Conservation (phyloP, 2,888 invertebrate species). For the Labia minor region DNA sequence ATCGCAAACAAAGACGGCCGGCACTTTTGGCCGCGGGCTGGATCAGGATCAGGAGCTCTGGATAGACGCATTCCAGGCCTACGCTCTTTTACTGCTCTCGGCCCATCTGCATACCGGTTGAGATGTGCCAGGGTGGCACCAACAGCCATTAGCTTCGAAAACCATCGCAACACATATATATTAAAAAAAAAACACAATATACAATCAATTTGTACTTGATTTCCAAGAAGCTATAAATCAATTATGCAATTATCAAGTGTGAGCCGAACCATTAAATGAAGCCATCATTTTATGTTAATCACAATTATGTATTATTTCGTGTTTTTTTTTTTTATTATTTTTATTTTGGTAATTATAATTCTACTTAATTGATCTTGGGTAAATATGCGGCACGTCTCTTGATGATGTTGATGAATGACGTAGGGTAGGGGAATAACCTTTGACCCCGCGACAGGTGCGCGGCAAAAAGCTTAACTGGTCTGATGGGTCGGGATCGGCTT, state of each 20-base stretch:
- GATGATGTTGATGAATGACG: not conserved
- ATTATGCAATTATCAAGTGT: not conserved
- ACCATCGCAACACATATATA: not conserved
- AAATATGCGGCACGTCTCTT: too few relatives aligned
- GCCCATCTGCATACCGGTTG: not conserved
- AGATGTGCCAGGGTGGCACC: not conserved
- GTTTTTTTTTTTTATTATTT: not conserved
- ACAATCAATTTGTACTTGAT: slow-evolving; percentile 8
- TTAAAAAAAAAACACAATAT: not conserved
- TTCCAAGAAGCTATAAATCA: not conserved
- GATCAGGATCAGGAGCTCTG: slow-evolving; percentile 13
- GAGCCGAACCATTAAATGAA: not conserved
- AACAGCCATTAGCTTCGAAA: not conserved
- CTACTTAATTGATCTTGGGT: not conserved
- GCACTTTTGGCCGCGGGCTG: not conserved
- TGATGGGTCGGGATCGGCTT: not conserved
- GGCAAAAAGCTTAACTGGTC: not conserved
- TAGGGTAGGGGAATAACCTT: slow-evolving; percentile 2
- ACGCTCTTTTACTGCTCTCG: not conserved
- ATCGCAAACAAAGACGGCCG: not conserved
- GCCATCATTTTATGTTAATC: slow-evolving; percentile 7
- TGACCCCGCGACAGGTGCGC: slow-evolving; percentile 13
- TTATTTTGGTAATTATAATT: slow-evolving; percentile 1
- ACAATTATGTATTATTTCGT: not conserved
- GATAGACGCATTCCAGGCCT: not conserved